phyloP scores from a whole-genome alignment of 2,888 invertebrate species.

The Xanthia icteritia region DNA sequence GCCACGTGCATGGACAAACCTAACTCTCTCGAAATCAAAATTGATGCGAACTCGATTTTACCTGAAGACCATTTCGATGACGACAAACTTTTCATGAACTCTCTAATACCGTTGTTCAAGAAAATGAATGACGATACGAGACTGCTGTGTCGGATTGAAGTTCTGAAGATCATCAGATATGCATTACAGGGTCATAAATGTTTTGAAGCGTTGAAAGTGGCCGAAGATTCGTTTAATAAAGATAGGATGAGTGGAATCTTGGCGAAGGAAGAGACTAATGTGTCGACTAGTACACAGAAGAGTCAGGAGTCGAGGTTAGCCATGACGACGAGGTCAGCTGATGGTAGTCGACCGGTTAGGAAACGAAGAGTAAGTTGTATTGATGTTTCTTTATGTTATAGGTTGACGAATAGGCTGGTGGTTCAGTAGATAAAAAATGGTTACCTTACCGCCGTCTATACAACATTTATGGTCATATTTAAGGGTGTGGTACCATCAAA shows the following conservation, averaged over 20 bases:
- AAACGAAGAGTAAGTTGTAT: conserved; percentile 79
- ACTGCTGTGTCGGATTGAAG: conserved; percentile 84
- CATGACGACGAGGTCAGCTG: conserved; percentile 86
- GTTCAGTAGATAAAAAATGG: too few species aligned
- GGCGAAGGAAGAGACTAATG: conserved; percentile 76
- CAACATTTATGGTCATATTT: too few species aligned
- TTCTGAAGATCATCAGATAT: conserved; percentile 84
- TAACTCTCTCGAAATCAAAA: conserved; percentile 83
- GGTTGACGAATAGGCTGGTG: neutral
- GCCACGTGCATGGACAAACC: conserved; percentile 73
- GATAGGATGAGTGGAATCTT: conserved; percentile 75
- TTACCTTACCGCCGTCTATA: too few species aligned
- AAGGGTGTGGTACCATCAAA: too few species aligned
- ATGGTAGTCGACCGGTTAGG: conserved; percentile 84
- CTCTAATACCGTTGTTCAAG: conserved; percentile 84
- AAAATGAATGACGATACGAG: conserved; percentile 87
- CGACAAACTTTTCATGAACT: conserved; percentile 86
- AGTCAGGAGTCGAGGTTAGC: conserved; percentile 77
- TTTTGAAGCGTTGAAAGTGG: conserved; percentile 80
- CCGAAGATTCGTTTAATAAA: conserved; percentile 81
- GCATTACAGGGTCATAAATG: conserved; percentile 84
- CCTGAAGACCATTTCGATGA: conserved; percentile 87
- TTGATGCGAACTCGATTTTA: conserved; percentile 84
- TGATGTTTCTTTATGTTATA: neutral
- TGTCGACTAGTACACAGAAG: conserved; percentile 59